phyloP scores from a whole-genome alignment of 2,113 vertebrate species.

The Lathamus discolor region DNA sequence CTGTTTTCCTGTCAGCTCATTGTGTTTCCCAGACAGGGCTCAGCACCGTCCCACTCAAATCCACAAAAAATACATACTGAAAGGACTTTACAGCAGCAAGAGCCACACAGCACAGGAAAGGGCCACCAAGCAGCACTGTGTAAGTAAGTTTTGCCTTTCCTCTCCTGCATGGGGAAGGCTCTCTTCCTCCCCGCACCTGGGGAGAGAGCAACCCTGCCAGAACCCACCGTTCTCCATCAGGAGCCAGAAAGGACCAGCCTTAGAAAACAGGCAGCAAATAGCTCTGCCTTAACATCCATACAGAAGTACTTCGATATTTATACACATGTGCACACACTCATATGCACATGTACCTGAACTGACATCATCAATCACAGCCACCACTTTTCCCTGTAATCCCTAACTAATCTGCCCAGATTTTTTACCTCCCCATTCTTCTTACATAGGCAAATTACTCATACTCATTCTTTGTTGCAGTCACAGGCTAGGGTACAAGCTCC shows the following conservation, averaged over 20 bases:
- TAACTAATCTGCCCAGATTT: not conserved
- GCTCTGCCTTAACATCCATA: not conserved
- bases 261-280: not conserved
- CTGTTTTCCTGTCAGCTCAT: slow-evolving; percentile 43
- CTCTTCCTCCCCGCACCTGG: too few species aligned
- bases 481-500: not conserved
- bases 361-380: not conserved
- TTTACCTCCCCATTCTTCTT: not conserved
- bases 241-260: not conserved
- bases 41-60: slow-evolving; percentile 49
- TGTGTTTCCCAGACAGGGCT: slow-evolving; percentile 54
- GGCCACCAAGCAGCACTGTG: not conserved
- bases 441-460: not conserved
- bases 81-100: not conserved
- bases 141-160: not conserved
- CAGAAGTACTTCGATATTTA: not conserved
- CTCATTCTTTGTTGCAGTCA: not conserved
- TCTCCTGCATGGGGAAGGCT: not conserved
- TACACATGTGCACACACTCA: not conserved
- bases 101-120: not conserved
- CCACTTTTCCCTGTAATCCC: not conserved
- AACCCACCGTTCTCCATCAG: not conserved
- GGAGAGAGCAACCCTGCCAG: not conserved
- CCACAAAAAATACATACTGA: slow-evolving; percentile 18
- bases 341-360: fast-evolving